Base-by-base conservation (phyloP, 1,140 invertebrate species). In the Antheraea mylitta region DNA sequence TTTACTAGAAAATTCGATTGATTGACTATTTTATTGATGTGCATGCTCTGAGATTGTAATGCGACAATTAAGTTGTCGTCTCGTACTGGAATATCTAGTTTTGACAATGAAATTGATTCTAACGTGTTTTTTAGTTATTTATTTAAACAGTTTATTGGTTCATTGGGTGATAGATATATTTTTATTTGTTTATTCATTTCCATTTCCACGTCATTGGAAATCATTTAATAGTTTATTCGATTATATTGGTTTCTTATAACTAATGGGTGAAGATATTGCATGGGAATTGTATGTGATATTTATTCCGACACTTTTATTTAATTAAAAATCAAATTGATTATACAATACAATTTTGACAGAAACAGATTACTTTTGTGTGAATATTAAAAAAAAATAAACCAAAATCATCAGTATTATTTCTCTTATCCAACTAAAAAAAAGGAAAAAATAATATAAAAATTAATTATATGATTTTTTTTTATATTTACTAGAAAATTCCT, bases 161-260 rank as follows among this genome's bases (percentile, higher is more conserved):
- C 2, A 53, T 53, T 6, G 0, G 45, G 45, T 53, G 45, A 53
- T 30, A 16, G 45, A 13, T 53, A 53, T n/a, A 53, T 16, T 53
- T 53, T 16, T 53, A 53, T 53, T 53, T 53, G 16, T 53, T 13
- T 53, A 76, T 67, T 75, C 74, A 65, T 64, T 58, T 68, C 73
- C 80, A 80, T 76, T 66, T 71, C 68, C 59, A 42, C 38, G 11
- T 58, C 72, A 74, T 70, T 70, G 53, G 64, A 64, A 53, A n/a
- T 45, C 68, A 68, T 71, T 18, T 61, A 11, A 63, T 63, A 37
- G 16, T 53, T n/a, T 53, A 13, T 53, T 42, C 11, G 7, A 7
- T 42, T 42, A 42, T 9, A 42, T 42, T 9, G 7, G 11, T 3
- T 9, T 42, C 8, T 42, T 42, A 30, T 42, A 42, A 42, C 11